Conservation (phyloP, 2,797 vertebrate species). For the Malacoraja senta region DNA sequence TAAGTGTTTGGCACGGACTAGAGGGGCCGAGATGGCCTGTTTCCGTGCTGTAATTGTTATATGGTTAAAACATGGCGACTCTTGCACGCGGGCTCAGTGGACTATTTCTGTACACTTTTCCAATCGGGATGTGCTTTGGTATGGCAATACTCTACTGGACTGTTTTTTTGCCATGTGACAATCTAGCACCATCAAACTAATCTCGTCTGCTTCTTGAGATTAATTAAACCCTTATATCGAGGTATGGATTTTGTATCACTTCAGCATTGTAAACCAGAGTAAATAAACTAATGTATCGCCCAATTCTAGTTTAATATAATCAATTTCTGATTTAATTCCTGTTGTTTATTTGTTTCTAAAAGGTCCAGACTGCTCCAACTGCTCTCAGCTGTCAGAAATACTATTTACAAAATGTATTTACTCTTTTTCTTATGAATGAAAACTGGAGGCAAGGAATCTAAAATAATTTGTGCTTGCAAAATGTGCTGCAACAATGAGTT, state of each 20-base stretch:
- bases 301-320: conserved; percentile 65
- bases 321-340: conserved; percentile 48
- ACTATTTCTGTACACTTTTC: too few species aligned
- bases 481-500: conserved; percentile 57
- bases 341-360: conserved; percentile 50
- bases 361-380: conserved; percentile 46
- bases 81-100: too few species aligned
- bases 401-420: conserved; percentile 16
- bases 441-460: conserved; percentile 52
- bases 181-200: too few species aligned
- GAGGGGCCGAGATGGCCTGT: too few species aligned
- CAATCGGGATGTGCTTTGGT: too few species aligned
- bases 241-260: not conserved
- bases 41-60: too few species aligned
- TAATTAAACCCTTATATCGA: not conserved
- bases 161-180: too few species aligned
- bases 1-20: too few species aligned
- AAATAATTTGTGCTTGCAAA: conserved; percentile 48
- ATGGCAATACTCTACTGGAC: too few species aligned
- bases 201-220: not conserved
- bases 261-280: not conserved
- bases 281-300: conserved; percentile 47
- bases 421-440: conserved; percentile 32
- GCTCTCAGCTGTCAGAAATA: conserved; percentile 44
- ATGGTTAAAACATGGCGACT: too few species aligned